Evolutionary conservation across 2,888 invertebrate species (phyloP), one percentile per base, ranked within the genome.

Genomic region (Rhagonycha fulva): DNA sequence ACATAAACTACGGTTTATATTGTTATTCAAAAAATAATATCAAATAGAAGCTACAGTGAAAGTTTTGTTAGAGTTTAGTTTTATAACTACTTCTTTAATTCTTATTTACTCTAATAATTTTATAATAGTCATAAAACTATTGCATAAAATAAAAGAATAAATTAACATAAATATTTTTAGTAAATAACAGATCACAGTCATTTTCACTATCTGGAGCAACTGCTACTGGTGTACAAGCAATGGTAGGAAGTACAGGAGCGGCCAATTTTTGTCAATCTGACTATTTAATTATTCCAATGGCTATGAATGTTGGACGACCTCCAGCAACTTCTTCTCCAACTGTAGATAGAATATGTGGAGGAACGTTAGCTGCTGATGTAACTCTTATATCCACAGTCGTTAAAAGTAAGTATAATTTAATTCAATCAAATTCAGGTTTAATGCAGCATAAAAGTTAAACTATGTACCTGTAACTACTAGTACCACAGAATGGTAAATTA

Each of bases 331-430:
- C 90, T 67, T 90, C 91, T 61, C 90, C 91, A 0, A 95, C 94
- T 82, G 93, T 94, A 3, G 96, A 96, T 87, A 90, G 96, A 72
- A 91, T 96, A 60, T 96, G 96, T 82, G 96, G 96, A 0, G 95
- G 95, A 3, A 93, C 94, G 0, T 93, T 96, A 81, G 94, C 93
- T 72, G 91, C 92, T 0, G 95, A 96, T 84, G 90, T 93, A 2
- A 92, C 93, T 1, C 91, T 93, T 83, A 89, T 91, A 76, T 89
- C 93, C 11, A 90, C 93, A 3, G 91, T 94, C 0, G 92, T 96
- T 19, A 89, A 93, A 84, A 94, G 95, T 95, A 87, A 91, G 92
- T 90, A 47, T 26, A n/a, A 32, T 5, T 32, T 32, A n/a, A 32
- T 19, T 19, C 19, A 19, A 19, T 19, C 19, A 19, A 19, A 19